A percentile compares a stretch with the other conserved stretches of the same genome.
Conservation (phyloP, 2,797 vertebrate genomes). For the Myotis myotis region DNA sequence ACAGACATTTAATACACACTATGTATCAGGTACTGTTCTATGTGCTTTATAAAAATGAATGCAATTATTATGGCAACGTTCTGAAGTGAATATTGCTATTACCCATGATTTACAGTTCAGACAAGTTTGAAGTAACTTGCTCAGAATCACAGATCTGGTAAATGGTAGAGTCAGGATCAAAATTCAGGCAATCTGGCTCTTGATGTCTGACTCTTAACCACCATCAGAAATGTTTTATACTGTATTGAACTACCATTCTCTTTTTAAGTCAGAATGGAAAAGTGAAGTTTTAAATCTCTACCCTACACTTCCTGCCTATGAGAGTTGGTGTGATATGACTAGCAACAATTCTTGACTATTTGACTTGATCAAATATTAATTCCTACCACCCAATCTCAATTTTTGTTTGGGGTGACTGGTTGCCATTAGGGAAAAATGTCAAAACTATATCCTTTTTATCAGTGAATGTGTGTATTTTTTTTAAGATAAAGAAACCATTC, state of each 20-base stretch:
- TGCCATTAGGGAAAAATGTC: neutral
- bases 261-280: constrained; percentile 15
- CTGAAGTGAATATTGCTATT: neutral
- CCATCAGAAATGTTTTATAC: neutral
- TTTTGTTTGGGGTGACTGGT: neutral
- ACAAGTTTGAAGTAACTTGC: neutral
- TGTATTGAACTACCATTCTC: neutral
- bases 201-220: neutral
- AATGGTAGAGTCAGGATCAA: neutral
- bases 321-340: neutral
- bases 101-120: neutral
- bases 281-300: neutral
- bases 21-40: neutral
- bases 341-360: neutral
- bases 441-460: neutral
- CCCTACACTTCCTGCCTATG: neutral
- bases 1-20: neutral
- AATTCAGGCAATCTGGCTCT: neutral
- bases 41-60: constrained; percentile 41
- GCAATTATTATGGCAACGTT: neutral
- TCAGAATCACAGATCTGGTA: neutral
- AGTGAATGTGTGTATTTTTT: neutral
- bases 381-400: neutral
- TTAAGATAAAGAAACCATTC: neutral
- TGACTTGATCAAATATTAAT: constrained; percentile 55